A percentile compares a stretch with the other conserved stretches of the same genome.
Conservation (phyloP, 2,888 invertebrate species). For the Zele albiditarsus region DNA sequence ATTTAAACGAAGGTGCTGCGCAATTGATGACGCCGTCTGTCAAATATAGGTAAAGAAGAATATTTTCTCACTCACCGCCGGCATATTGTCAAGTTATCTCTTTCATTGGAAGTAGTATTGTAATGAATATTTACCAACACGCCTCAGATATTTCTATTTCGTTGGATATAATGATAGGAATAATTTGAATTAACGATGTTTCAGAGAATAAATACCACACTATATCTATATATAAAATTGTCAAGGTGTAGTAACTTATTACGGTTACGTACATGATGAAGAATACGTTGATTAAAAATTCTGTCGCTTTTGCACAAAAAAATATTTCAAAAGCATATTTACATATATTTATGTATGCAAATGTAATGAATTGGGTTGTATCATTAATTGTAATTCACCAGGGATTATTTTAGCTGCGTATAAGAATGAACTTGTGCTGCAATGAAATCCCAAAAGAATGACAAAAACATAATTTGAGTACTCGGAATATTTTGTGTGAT, state of each 20-base stretch:
- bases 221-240: background rate
- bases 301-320: background rate
- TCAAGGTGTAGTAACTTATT: too few relatives aligned
- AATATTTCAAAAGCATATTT: background rate
- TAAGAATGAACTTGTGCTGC: conserved; percentile 26
- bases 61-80: background rate
- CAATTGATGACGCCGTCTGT: conserved; percentile 14
- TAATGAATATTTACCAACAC: background rate
- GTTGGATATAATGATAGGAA: background rate
- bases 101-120: background rate
- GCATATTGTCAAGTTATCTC: background rate
- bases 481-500: conserved; percentile 54
- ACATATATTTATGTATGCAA: background rate
- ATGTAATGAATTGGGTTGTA: background rate
- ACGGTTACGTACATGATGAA: background rate
- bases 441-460: conserved; percentile 39
- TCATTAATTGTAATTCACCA: conserved; percentile 16
- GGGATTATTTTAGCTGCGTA: background rate
- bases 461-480: conserved; percentile 54
- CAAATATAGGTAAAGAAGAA: background rate
- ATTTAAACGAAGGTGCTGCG: conserved; percentile 60
- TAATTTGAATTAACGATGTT: conserved; percentile 9
- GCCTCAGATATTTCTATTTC: background rate
- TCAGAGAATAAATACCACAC: background rate
- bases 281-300: too few relatives aligned